phyloP scores from a whole-genome alignment of 2,797 vertebrate species.

The Botia kubotai region DNA sequence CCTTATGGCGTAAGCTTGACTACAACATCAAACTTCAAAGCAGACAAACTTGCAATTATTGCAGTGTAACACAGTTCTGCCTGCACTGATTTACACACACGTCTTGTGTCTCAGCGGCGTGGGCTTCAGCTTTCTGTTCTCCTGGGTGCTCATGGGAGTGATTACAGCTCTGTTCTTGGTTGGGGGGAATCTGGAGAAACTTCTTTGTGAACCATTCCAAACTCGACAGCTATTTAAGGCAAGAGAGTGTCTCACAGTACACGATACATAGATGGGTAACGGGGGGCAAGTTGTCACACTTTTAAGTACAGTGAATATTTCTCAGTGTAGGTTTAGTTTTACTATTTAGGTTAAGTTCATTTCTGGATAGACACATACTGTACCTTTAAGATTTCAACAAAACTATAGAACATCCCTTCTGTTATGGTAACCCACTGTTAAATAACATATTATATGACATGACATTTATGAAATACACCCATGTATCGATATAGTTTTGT shows the following conservation, averaged over 20 bases:
- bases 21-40: background rate
- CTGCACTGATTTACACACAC: background rate
- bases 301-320: background rate
- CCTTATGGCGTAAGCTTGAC: slow-evolving; percentile 91
- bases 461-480: background rate
- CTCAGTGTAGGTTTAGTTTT: background rate
- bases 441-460: background rate
- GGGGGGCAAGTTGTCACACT: background rate
- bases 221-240: slow-evolving; percentile 90
- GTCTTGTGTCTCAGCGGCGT: slow-evolving; percentile 81
- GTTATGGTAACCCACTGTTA: background rate
- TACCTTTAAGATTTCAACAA: background rate
- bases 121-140: slow-evolving; percentile 93
- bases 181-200: slow-evolving; percentile 92
- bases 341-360: background rate
- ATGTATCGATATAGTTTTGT: background rate
- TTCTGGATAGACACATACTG: background rate
- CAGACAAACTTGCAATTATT: background rate
- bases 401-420: background rate
- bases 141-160: slow-evolving; percentile 90
- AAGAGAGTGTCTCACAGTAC: slow-evolving; percentile 45
- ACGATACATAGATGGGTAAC: background rate
- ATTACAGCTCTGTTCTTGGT: slow-evolving; percentile 85
- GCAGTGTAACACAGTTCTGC: background rate
- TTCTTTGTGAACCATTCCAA: slow-evolving; percentile 91